Evolutionary conservation across 2,888 invertebrate genomes (phyloP), one percentile per base, ranked within the genome.

Genomic region (Carabus problematicus): DNA sequence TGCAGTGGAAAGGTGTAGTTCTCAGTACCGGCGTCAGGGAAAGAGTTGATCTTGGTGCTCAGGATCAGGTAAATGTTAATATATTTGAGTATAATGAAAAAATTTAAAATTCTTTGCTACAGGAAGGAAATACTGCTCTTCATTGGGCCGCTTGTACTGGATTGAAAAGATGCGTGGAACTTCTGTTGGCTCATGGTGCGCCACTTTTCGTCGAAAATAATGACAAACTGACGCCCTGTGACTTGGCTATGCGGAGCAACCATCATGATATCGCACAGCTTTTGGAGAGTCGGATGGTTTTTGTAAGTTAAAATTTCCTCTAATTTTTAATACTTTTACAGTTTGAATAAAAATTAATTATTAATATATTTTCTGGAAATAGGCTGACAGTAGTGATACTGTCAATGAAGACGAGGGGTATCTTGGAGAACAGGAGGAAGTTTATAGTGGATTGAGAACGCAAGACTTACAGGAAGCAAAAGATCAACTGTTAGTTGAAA

Each of bases 401-500:
- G 81, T 85, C 19, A 85, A 85, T 72, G 85, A 85, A 76, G 84
- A 84, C 60, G 84, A 85, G 73, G 75, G 73, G 43, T 75, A 73
- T 18, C 74, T 80, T 55, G 81, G 77, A n/a, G 83, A 82, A 68
- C 82, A 82, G 68, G 83, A 83, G 67, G 85, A 85, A 75, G 84
- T 84, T n/a, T 86, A 86, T 76, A 84, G 84, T 75, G 89, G 89
- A 4, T 78, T 90, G 68, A 79, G 88, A 66, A 87, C 88, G 70
- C 89, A 89, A 78, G 89, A 90, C 76, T 80, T 90, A 42, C 89
- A 89, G 76, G 89, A 90, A 78, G 88, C 88, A 42, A 90, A 90
- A 79, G 89, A 90, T 77, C 87, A 89, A 75, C 81, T 90, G 62
- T 79, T 90, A 42, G 89, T 89, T 19, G 89, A 90, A 78, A 89